Evolutionary conservation across 2,797 vertebrate genomes (phyloP).

Genomic region (Odontamblyopus lacepedii): DNA sequence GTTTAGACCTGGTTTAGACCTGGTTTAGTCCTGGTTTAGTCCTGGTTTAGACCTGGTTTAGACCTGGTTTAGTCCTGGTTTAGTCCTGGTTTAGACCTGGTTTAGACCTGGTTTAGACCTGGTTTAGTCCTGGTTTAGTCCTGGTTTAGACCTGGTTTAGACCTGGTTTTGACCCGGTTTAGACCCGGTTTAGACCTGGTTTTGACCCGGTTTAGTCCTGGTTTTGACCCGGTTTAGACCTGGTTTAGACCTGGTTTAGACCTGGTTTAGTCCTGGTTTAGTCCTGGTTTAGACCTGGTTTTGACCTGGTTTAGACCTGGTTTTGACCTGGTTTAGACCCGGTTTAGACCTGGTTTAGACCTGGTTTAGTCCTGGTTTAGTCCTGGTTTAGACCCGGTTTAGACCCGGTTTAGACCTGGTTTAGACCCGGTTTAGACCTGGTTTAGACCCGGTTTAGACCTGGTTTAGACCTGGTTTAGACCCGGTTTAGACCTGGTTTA

Average conservation of each 20-base stretch:
- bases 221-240: conserved; percentile 41
- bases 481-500: too few relatives aligned
- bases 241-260: not conserved
- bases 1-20: not conserved
- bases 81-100: not conserved
- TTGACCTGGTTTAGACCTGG: not conserved
- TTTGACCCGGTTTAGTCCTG: not conserved
- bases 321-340: not conserved
- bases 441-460: not conserved
- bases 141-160: not conserved
- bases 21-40: too few relatives aligned
- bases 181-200: too few relatives aligned
- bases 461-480: not conserved
- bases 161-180: too few relatives aligned
- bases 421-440: not conserved
- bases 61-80: too few relatives aligned
- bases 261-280: not conserved
- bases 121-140: not conserved
- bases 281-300: not conserved
- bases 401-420: not conserved
- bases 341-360: not conserved
- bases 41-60: too few relatives aligned
- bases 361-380: too few relatives aligned
- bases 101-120: not conserved
- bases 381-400: not conserved